A percentile compares a stretch with the other conserved stretches of the same genome.
Evolutionary conservation across 2,113 vertebrate species (phyloP).

Genomic region (Syrrhaptes paradoxus): DNA sequence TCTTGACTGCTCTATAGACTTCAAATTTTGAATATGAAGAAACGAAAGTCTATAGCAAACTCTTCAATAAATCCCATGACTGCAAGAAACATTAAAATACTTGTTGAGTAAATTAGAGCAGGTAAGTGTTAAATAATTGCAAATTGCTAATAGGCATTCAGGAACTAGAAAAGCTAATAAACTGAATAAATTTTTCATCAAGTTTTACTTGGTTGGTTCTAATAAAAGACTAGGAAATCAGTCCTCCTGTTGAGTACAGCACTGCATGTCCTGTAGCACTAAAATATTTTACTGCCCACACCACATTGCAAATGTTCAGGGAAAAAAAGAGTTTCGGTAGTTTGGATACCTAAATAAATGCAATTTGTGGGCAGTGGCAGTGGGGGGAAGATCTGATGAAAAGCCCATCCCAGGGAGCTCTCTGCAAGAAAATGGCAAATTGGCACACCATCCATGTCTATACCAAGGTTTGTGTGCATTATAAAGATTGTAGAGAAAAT

Average conservation of each 20-base stretch:
- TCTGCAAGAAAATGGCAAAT: neutral
- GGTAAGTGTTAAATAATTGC: neutral
- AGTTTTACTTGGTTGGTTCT: neutral
- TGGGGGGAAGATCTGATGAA: neutral
- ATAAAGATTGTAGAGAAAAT: neutral
- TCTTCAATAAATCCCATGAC: neutral
- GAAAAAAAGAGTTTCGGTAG: neutral
- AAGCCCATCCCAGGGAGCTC: neutral
- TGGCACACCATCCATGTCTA: neutral
- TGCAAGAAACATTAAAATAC: neutral
- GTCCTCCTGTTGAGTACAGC: neutral
- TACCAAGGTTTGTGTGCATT: neutral
- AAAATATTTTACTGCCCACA: neutral
- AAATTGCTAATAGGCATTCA: neutral
- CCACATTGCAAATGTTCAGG: neutral
- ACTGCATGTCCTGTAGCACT: neutral
- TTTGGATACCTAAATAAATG: neutral
- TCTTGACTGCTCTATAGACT: neutral
- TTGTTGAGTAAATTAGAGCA: neutral
- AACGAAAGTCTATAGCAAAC: neutral
- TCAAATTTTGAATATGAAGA: neutral
- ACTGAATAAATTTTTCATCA: neutral
- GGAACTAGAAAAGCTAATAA: neutral
- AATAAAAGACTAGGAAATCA: neutral
- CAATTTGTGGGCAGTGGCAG: rapidly evolving